These are phyloP conservation scores for Drosophila subquinaria DNA, from an alignment of 2,888 invertebrate genomes.

Conservation along the genomic window DNA sequence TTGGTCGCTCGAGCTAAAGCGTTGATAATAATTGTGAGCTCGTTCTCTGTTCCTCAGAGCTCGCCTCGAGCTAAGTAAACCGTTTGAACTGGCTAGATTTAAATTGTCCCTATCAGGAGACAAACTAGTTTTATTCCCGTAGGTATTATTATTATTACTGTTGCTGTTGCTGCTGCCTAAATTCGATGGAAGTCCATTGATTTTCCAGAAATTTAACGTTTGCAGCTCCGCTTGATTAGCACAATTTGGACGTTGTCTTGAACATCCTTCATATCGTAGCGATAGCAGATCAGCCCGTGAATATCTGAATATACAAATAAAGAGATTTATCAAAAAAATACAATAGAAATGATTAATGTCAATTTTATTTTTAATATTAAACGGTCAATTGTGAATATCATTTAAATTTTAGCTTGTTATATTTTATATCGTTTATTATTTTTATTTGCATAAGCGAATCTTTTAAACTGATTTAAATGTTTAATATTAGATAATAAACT, in stretches of 20 bases:
- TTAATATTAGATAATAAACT: no score
- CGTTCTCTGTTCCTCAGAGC: slow-evolving; percentile 64
- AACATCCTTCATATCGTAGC: slow-evolving; percentile 89
- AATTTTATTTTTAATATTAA: background rate
- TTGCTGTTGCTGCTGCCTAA: slow-evolving; percentile 10
- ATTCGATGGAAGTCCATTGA: slow-evolving; percentile 76
- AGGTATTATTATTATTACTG: slow-evolving; percentile 1
- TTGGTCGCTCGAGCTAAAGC: slow-evolving; percentile 58
- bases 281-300: slow-evolving; percentile 90
- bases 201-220: slow-evolving; percentile 86
- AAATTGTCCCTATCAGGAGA: slow-evolving; percentile 25
- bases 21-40: slow-evolving; percentile 65
- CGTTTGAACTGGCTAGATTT: slow-evolving; percentile 42
- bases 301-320: slow-evolving; percentile 85
- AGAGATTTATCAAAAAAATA: background rate
- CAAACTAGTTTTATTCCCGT: slow-evolving; percentile 15
- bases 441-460: no score
- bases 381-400: no score
- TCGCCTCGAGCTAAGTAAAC: slow-evolving; percentile 59
- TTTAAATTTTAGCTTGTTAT: no score
- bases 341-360: background rate
- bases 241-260: slow-evolving; percentile 91
- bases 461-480: no score
- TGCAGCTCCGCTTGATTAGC: slow-evolving; percentile 86
- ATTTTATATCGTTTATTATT: no score